Evolutionary conservation across 2,888 invertebrate genomes (phyloP).

Genomic region (Lithophane ornitopus): DNA sequence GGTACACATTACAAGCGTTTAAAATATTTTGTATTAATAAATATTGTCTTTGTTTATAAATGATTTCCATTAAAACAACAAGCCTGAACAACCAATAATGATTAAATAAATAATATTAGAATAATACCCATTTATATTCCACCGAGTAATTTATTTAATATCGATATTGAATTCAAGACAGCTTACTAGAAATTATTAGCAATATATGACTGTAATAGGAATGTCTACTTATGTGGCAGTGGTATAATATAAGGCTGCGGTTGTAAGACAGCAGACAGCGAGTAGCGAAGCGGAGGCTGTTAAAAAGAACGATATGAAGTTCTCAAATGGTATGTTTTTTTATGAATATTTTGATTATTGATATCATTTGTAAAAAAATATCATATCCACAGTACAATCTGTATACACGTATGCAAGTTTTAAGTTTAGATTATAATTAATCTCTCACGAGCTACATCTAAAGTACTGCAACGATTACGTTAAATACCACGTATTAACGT

Average conservation of each 20-base stretch:
- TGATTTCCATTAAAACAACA: constrained; percentile 12
- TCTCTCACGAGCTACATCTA: no score
- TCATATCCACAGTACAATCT: no score
- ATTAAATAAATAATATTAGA: constrained; percentile 48
- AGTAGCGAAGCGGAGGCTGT: not conserved
- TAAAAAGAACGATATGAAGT: no score
- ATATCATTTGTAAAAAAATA: no score
- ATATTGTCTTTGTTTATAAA: constrained; percentile 29
- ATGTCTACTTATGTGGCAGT: constrained; percentile 48
- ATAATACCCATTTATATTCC: constrained; percentile 40
- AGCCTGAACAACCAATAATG: constrained; percentile 22
- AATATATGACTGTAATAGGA: constrained; percentile 52
- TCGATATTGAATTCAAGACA: constrained; percentile 53
- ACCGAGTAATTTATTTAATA: constrained; percentile 51
- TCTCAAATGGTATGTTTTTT: no score
- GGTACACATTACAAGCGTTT: not conserved
- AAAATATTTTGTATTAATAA: constrained; percentile 7
- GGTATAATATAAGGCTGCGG: not conserved
- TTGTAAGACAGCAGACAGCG: not conserved
- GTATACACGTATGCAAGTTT: no score
- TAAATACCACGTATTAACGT: no score
- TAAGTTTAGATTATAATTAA: no score
- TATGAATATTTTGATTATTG: no score
- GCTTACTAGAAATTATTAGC: constrained; percentile 55
- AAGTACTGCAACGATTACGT: no score